A percentile compares a stretch with the other conserved stretches of the same genome.
These are phyloP conservation scores for Marcusenius ussheri DNA, from an alignment of 2,113 vertebrate genomes.

Conservation along the genomic window DNA sequence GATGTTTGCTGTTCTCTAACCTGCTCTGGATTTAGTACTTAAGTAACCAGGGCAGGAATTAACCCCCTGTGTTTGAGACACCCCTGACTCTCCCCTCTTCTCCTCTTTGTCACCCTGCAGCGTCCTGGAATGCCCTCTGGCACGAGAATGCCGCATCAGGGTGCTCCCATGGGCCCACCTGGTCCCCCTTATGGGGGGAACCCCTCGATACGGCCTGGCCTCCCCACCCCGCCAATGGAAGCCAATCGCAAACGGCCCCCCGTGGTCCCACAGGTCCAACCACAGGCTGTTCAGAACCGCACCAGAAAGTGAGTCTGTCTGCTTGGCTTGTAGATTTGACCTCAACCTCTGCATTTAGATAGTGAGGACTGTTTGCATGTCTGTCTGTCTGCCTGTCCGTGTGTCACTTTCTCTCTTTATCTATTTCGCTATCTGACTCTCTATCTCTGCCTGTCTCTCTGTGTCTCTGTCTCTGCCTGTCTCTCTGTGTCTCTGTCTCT, in stretches of 20 bases:
- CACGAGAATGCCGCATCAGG: conserved; percentile 81
- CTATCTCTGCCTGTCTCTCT: background rate
- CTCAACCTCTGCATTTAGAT: background rate
- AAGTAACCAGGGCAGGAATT: background rate
- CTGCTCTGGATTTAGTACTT: background rate
- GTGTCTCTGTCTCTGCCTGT: background rate
- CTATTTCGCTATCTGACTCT: background rate
- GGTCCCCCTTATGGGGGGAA: conserved; percentile 73
- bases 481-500: background rate
- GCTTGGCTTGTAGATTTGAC: background rate
- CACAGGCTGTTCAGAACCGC: conserved; percentile 59
- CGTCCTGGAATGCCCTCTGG: conserved; percentile 83
- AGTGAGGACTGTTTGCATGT: background rate
- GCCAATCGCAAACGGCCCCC: conserved; percentile 70
- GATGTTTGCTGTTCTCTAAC: background rate
- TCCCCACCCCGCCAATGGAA: conserved; percentile 72
- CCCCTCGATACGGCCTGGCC: conserved; percentile 68
- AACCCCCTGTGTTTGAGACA: background rate
- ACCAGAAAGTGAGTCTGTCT: conserved; percentile 67
- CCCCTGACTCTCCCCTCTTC: background rate
- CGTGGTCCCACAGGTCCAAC: conserved; percentile 65
- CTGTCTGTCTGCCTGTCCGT: background rate
- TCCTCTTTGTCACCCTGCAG: conserved; percentile 42
- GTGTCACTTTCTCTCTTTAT: background rate
- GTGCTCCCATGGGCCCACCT: conserved; percentile 80